Conservation (phyloP, 2,113 vertebrate genomes). For the Actenoides hombroni region DNA sequence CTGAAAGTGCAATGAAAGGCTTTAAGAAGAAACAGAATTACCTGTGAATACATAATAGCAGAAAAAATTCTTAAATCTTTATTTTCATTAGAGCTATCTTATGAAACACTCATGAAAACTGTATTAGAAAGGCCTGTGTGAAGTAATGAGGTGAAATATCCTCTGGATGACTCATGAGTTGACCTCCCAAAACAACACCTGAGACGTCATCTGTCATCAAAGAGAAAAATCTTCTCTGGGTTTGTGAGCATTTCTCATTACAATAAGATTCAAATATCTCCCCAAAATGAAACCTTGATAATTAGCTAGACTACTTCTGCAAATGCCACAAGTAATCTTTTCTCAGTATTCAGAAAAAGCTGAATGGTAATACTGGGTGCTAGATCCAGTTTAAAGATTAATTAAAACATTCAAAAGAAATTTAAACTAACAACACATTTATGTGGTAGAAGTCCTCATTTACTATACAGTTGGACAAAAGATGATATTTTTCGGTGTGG, state of each 20-base stretch:
- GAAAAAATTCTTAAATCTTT: neutral
- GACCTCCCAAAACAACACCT: neutral
- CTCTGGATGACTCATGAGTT: neutral
- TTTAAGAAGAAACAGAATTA: neutral
- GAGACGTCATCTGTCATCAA: neutral
- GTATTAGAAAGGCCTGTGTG: neutral
- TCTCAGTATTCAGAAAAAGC: neutral
- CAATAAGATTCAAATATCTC: neutral
- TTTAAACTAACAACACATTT: neutral
- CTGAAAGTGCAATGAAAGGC: neutral
- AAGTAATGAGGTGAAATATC: neutral
- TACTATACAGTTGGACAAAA: neutral
- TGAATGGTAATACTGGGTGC: neutral
- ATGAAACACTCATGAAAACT: neutral
- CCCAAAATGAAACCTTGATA: neutral
- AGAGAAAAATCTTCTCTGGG: neutral
- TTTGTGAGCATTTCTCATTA: neutral
- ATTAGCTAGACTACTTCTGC: neutral
- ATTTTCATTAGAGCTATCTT: neutral
- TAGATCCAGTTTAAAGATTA: neutral
- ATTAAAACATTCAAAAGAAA: neutral
- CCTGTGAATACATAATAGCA: neutral
- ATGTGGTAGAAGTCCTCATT: neutral
- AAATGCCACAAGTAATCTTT: neutral
- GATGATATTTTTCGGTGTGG: neutral